These are phyloP conservation scores for Emydocephalus ijimae DNA, from an alignment of 2,113 vertebrate genomes.

Conservation along the genomic window DNA sequence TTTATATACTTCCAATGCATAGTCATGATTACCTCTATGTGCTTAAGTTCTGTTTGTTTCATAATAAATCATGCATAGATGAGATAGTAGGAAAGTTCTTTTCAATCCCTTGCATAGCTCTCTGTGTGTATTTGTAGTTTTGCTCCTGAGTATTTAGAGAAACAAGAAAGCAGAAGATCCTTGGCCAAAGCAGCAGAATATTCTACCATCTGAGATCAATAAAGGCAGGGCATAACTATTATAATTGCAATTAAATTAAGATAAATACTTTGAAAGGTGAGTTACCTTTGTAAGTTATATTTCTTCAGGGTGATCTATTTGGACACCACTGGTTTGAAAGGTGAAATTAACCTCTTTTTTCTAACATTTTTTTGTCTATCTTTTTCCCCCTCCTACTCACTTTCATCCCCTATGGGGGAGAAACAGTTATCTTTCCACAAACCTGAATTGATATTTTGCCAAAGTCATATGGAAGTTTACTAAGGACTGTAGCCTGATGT, in stretches of 20 bases:
- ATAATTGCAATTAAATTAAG: not conserved
- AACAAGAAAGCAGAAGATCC: not conserved
- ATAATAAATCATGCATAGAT: not conserved
- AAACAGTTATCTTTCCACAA: not conserved
- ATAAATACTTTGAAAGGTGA: not conserved
- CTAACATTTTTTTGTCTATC: not conserved
- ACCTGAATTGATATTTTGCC: not conserved
- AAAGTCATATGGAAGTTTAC: not conserved
- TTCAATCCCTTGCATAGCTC: not conserved
- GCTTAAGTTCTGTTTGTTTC: not conserved
- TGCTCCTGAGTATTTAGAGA: not conserved
- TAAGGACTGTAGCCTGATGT: not conserved
- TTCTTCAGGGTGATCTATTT: not conserved
- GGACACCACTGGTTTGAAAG: not conserved
- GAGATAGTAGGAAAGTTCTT: not conserved
- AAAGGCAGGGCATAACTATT: not conserved
- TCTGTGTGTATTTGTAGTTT: not conserved
- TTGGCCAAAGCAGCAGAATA: not conserved
- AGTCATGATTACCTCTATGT: not conserved
- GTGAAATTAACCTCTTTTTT: not conserved
- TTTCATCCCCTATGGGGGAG: not conserved
- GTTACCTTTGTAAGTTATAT: not conserved
- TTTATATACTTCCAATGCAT: not conserved
- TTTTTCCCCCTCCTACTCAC: accelerated
- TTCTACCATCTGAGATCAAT: not conserved